Evolutionary conservation across 2,797 vertebrate genomes (phyloP).

Genomic region (Chiroxiphia lanceolata): DNA sequence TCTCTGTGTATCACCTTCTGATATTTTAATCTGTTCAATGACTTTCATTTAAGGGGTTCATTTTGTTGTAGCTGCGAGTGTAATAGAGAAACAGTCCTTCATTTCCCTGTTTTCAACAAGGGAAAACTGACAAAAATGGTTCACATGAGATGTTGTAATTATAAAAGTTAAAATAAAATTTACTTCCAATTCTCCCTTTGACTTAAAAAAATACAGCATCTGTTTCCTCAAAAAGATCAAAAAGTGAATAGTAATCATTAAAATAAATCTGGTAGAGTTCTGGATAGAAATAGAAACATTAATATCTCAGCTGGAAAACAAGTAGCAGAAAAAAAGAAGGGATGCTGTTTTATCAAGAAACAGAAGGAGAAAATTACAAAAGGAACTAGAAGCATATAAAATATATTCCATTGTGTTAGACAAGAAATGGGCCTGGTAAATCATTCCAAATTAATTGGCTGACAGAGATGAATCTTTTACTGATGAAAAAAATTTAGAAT

Average conservation of each 20-base stretch:
- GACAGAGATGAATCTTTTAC: neutral
- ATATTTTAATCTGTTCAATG: neutral
- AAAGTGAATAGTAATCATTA: neutral
- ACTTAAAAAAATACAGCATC: neutral
- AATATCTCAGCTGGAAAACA: neutral
- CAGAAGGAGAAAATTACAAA: neutral
- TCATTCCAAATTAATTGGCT: neutral
- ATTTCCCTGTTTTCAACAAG: neutral
- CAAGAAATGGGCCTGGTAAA: neutral
- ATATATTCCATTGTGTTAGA: neutral
- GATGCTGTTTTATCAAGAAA: neutral
- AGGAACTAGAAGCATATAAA: neutral
- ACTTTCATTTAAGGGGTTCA: neutral
- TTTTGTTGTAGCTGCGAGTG: neutral
- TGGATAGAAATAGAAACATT: neutral
- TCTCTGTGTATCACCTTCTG: neutral
- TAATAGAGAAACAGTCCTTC: neutral
- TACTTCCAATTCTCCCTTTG: neutral
- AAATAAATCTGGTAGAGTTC: neutral
- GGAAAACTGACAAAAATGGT: neutral
- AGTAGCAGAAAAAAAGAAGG: neutral
- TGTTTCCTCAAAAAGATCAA: neutral
- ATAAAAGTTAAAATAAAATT: neutral
- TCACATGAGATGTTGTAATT: neutral
- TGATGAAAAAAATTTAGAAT: neutral